These are phyloP conservation scores for Pammene fasciana DNA, from an alignment of 2,888 invertebrate species.

Conservation along the genomic window DNA sequence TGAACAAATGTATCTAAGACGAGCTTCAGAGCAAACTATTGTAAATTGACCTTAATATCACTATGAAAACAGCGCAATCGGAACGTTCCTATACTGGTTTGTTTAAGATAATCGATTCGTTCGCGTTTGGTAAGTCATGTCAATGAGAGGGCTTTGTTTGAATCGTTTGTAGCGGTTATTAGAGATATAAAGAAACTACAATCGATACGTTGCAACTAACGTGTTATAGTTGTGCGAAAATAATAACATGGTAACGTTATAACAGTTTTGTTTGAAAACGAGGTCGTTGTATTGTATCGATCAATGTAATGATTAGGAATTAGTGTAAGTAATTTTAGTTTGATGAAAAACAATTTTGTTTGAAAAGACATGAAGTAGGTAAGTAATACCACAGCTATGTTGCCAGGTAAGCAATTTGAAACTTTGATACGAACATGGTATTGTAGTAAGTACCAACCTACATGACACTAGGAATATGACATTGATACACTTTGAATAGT, in stretches of 20 bases:
- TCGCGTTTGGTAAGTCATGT: background rate
- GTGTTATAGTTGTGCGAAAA: constrained; percentile 9
- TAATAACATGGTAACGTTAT: constrained; percentile 11
- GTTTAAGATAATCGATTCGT: background rate
- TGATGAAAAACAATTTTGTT: too few relatives aligned
- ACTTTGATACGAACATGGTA: too few relatives aligned
- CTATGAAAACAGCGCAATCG: background rate
- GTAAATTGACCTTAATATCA: background rate
- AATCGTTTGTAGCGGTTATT: constrained; percentile 11
- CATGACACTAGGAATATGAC: too few relatives aligned
- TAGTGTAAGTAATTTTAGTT: too few relatives aligned
- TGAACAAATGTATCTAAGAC: background rate
- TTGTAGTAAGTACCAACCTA: too few relatives aligned
- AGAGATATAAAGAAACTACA: constrained; percentile 5
- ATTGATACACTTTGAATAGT: too few relatives aligned
- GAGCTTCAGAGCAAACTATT: background rate
- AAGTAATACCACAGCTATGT: too few relatives aligned
- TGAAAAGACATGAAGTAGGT: too few relatives aligned
- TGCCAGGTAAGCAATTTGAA: too few relatives aligned
- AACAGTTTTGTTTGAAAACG: constrained; percentile 2
- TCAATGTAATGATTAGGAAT: background rate
- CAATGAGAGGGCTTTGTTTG: constrained; percentile 19
- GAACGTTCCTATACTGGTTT: background rate
- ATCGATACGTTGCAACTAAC: constrained; percentile 16
- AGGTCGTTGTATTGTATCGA: background rate